Conservation (phyloP, 53 echinoderm and acorn worm genomes). For the Pentamera pediparva region DNA sequence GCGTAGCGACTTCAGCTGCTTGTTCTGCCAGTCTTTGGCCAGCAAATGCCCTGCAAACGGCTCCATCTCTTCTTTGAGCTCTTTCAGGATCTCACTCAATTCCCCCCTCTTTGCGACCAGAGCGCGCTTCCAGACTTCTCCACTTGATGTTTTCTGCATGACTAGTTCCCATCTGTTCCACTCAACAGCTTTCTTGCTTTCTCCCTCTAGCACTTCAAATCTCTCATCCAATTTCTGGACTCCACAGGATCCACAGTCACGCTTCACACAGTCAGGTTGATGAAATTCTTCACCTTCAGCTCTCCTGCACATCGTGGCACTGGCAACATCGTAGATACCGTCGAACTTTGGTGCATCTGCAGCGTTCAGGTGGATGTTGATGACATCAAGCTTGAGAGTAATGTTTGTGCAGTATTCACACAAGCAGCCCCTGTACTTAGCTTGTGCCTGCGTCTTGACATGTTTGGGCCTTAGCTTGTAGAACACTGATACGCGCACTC, state of each 20-base stretch:
- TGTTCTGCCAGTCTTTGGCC: constrained; percentile 44
- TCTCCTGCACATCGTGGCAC: constrained; percentile 20
- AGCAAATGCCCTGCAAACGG: constrained; percentile 27
- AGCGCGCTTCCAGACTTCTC: constrained; percentile 1
- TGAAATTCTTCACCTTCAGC: constrained; percentile 1
- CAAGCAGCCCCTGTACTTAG: constrained; percentile 32
- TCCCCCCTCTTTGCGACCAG: not conserved
- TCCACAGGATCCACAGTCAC: constrained; percentile 20
- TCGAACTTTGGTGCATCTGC: not conserved
- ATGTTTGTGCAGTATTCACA: constrained; percentile 20
- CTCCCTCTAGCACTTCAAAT: constrained; percentile 1
- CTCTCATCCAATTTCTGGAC: not conserved
- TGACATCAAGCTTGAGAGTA: constrained; percentile 10
- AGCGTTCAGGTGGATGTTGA: not conserved
- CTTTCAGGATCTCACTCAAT: not conserved
- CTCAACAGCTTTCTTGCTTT: constrained; percentile 1
- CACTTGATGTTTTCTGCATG: constrained; percentile 11
- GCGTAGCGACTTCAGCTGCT: not conserved
- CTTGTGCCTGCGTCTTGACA: constrained; percentile 6
- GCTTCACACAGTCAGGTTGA: constrained; percentile 28
- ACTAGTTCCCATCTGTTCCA: constrained; percentile 26
- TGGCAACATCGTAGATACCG: not conserved
- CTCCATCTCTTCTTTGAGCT: constrained; percentile 18
- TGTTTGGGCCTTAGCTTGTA: constrained; percentile 23
- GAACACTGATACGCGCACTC: constrained; percentile 5